Base-by-base conservation (phyloP, 2,113 vertebrate genomes). In the Struthidea cinerea region DNA sequence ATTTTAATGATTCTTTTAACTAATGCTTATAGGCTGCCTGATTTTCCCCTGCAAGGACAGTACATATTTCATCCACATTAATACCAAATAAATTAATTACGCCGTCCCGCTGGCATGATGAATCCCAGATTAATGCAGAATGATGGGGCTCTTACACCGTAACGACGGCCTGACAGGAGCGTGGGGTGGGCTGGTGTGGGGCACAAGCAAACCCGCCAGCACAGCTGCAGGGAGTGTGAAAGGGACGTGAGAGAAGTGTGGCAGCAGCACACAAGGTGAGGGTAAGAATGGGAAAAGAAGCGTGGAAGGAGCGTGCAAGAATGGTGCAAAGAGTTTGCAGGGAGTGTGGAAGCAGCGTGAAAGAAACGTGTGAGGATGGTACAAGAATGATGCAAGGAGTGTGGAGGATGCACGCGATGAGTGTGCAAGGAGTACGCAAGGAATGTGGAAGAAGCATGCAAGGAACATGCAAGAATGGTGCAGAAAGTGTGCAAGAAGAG, bases 1-100 rank as follows among this genome's bases (percentile, higher is more conserved):
- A 96, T 97, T 98, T 98, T 98, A 98, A 98, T 98, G 97, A 97
- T 97, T 97, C 97, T 98, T 98, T 98, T 98, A 98, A 98, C 96
- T 97, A 97, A 97, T 97, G 97, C 96, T 98, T 97, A 97, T 96
- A 97, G 97, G 97, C 97, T 97, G 97, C 93, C 95, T 93, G 96
- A 95, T 97, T 98, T 95, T 97, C 94, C 96, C 97, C 96, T 95
- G 97, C 97, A 97, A 98, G 97, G 98, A 98, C 97, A 97, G 97
- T 97, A 96, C 96, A 97, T 98, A 98, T 98, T 98, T 98, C 97
- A 98, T 97, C 96, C 96, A 87, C 97, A 97, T 98, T 98, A 97
- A 97, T 97, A 97, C 97, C 97, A 98, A 98, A 98, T 98, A 98
- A 98, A 98, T 98, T 98, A 98, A 98, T 98, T 98, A 96, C 81